Evolutionary conservation across 2,888 invertebrate genomes (phyloP).

Genomic region (Drosophila villosipedis): DNA sequence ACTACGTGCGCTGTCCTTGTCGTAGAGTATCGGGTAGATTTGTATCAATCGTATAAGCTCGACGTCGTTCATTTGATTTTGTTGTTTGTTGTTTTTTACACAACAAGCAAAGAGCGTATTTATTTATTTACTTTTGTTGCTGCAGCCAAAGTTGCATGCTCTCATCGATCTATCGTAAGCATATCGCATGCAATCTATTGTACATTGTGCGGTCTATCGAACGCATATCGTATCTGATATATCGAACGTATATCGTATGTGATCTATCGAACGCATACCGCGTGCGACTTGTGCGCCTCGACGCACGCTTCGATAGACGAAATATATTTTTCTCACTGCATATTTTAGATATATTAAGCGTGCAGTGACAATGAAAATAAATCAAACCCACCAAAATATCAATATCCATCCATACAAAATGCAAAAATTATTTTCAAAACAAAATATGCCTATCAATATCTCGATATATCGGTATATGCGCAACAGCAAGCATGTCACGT

Average conservation of each 20-base stretch:
- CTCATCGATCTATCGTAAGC: slow-evolving; percentile 6
- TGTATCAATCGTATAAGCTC: slow-evolving; percentile 74
- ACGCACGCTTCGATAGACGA: neutral
- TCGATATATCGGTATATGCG: neutral
- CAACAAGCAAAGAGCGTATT: slow-evolving; percentile 17
- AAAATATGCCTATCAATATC: neutral
- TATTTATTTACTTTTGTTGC: slow-evolving; percentile 32
- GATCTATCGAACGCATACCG: neutral
- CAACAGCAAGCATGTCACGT: neutral
- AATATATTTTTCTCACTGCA: neutral
- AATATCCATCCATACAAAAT: neutral
- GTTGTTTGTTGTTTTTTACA: slow-evolving; percentile 27
- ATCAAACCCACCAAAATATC: neutral
- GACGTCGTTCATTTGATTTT: slow-evolving; percentile 65
- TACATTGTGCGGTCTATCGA: neutral
- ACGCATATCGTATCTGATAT: neutral
- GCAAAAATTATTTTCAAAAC: neutral
- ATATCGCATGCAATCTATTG: neutral
- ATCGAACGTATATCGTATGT: neutral
- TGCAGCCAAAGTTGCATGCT: slow-evolving; percentile 17
- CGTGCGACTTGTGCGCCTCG: neutral
- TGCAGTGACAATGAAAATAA: neutral
- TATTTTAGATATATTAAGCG: neutral
- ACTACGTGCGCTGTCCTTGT: slow-evolving; percentile 74
- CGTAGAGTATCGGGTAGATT: slow-evolving; percentile 79